Evolutionary conservation across 2,113 vertebrate genomes (phyloP), one percentile per base, ranked within the genome.

Genomic region (Aegithalos caudatus): DNA sequence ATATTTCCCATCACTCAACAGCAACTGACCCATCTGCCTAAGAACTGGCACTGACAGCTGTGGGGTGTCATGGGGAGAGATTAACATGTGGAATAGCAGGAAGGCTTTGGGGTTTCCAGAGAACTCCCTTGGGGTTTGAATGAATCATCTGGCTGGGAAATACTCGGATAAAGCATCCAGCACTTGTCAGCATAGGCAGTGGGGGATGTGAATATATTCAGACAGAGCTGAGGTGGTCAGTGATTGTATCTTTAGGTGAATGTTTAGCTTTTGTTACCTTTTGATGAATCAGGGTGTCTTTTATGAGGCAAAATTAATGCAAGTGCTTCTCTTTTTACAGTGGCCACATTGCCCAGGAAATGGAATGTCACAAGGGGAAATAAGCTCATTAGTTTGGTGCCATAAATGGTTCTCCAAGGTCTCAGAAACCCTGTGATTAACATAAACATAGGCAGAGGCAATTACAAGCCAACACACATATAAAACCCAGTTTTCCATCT

Each of bases 311-410:
- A 65, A 94, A 91, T 84, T 77, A 84, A 92, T 78, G 79, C 37
- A 88, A 91, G n/a, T 48, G 24, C 38, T 61, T 27, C 14, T 54
- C 44, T 90, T 95, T 88, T 88, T 73, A 72, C 53, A 72, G 57
- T 56, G 66, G 23, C 15, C 69, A 86, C 81, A 60, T 62, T 80
- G 47, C 33, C 69, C 86, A 81, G 86, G 89, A 93, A 90, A 83
- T 93, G 48, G 88, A 96, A 92, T 80, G 74, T 66, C 53, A 21
- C 64, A 47, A 88, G 78, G 25, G 60, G 71, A 73, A 28, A n/a
- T 92, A 54, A 92, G 53, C 71, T 92, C 53, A 90, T 96, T 95
- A 90, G 40, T 80, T 47, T 88, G n/a, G 38, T 90, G 70, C 35
- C 13, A 5, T 79, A 91, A 93, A 79, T 67, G 33, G 35, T 66